A percentile compares a stretch with the other conserved stretches of the same genome.
These are phyloP conservation scores for Ypsolopha sequella DNA, from an alignment of 2,888 invertebrate species.

Conservation along the genomic window DNA sequence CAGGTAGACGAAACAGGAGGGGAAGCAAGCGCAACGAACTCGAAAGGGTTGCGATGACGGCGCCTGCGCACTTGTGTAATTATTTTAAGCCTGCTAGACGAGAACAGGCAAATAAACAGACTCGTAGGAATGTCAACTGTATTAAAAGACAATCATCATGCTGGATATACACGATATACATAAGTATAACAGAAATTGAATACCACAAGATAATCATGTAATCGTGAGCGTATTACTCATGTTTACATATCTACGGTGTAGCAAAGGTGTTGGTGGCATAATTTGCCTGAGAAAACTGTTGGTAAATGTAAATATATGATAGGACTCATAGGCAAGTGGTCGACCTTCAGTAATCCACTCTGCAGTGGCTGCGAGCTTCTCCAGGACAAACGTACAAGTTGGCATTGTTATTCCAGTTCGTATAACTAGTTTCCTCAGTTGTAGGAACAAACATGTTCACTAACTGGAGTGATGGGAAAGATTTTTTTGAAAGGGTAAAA, in stretches of 20 bases:
- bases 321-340: not conserved
- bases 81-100: slow-evolving; percentile 60
- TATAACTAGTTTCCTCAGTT: slow-evolving; percentile 1
- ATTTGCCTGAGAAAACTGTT: not conserved
- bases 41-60: slow-evolving; percentile 28
- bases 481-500: too few relatives aligned
- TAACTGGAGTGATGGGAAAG: too few relatives aligned
- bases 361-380: not conserved
- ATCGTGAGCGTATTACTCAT: not conserved
- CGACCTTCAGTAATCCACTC: not conserved
- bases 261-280: not conserved
- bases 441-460: too few relatives aligned
- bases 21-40: slow-evolving; percentile 35
- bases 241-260: not conserved
- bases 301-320: not conserved
- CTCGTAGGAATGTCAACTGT: slow-evolving; percentile 45
- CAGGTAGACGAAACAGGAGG: slow-evolving; percentile 22
- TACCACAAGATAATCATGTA: not conserved
- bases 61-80: slow-evolving; percentile 57
- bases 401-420: not conserved
- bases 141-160: slow-evolving; percentile 24
- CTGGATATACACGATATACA: slow-evolving; percentile 13
- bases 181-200: slow-evolving; percentile 1
- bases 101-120: slow-evolving; percentile 43
- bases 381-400: not conserved